phyloP scores from a whole-genome alignment of 1,140 invertebrate genomes.

The Philotrypesis tridentata region DNA sequence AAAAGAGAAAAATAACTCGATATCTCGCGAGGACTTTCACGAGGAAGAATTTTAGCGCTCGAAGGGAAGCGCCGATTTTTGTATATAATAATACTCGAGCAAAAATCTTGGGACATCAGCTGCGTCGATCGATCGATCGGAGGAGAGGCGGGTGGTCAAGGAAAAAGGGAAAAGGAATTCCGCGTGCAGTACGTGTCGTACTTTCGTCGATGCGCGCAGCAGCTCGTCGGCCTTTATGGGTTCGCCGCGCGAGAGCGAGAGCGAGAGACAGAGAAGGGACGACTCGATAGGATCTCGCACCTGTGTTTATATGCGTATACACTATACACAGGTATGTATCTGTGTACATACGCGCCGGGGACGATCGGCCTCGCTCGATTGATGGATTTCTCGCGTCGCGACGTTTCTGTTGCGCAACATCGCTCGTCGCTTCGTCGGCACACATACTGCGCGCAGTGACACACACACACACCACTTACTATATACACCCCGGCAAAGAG shows the following conservation, averaged over 20 bases:
- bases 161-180: conserved; percentile 44
- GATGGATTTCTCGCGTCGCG: conserved; percentile 61
- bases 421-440: background rate
- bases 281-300: conserved; percentile 19
- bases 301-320: background rate
- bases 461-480: conserved; percentile 48
- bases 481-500: conserved; percentile 36
- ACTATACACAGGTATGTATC: background rate
- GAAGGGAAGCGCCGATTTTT: background rate
- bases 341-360: conserved; percentile 1
- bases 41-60: background rate
- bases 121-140: conserved; percentile 37
- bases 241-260: background rate
- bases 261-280: background rate
- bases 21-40: background rate
- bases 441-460: no score
- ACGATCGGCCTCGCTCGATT: conserved; percentile 53
- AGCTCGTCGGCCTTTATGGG: conserved; percentile 55
- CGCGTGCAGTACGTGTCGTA: conserved; percentile 42
- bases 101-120: conserved; percentile 53
- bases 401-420: conserved; percentile 57
- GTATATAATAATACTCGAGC: background rate
- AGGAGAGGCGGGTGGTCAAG: conserved; percentile 54
- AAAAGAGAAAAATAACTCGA: background rate
- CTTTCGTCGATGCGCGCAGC: conserved; percentile 47